Evolutionary conservation across 2,888 invertebrate genomes (phyloP).

Genomic region (Tinea trinotella): DNA sequence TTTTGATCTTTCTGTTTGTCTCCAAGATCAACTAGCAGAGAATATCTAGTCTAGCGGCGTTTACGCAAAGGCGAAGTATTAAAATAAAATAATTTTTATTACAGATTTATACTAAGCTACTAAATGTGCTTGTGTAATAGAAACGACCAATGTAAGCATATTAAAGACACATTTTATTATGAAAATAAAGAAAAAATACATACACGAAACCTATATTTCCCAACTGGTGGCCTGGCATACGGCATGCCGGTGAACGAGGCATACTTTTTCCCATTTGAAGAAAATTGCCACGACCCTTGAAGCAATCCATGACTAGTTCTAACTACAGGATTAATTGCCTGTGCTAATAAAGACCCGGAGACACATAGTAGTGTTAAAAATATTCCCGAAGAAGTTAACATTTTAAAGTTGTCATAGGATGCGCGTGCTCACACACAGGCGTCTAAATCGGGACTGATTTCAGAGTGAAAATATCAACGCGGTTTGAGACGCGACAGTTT

Average conservation of each 20-base stretch:
- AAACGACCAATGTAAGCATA: too few species aligned
- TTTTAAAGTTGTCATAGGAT: not conserved
- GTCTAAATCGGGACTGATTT: not conserved
- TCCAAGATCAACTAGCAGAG: too few species aligned
- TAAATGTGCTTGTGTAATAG: too few species aligned
- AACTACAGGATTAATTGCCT: slow-evolving; percentile 36
- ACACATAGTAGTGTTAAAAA: not conserved
- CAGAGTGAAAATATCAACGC: not conserved
- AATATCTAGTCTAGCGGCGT: too few species aligned
- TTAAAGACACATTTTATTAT: too few species aligned
- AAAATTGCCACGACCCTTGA: slow-evolving; percentile 51
- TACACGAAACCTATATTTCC: slow-evolving; percentile 74
- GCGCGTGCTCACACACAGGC: not conserved
- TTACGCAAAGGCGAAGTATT: too few species aligned
- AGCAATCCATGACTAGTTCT: slow-evolving; percentile 45
- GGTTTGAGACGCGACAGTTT: not conserved
- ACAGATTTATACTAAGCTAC: too few species aligned
- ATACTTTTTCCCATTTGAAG: slow-evolving; percentile 52
- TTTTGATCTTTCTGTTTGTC: too few species aligned
- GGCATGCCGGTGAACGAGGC: slow-evolving; percentile 78
- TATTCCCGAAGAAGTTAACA: not conserved
- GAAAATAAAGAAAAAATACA: slow-evolving; percentile 28
- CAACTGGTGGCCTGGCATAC: slow-evolving; percentile 76
- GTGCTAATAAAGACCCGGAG: not conserved
- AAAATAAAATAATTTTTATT: too few species aligned